These are phyloP conservation scores for Eucidaris tribuloides DNA, from an alignment of 35 echinoderm and acorn worm species.

Conservation along the genomic window DNA sequence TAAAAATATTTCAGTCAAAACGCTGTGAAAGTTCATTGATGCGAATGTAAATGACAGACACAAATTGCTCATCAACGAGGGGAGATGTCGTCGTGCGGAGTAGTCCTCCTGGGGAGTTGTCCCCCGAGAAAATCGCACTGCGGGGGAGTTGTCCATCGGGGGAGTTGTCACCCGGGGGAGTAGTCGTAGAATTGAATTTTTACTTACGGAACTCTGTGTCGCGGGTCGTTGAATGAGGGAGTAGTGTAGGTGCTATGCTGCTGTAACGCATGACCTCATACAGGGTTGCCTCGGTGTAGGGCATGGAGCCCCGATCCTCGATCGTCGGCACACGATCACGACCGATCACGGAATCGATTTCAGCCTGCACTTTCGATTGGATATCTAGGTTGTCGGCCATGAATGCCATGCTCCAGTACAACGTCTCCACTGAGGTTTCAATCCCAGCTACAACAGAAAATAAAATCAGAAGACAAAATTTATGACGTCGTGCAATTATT, in stretches of 20 bases:
- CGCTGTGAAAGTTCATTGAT: too few species aligned
- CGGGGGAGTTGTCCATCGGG: too few species aligned
- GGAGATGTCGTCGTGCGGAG: too few species aligned
- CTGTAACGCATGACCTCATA: too few species aligned
- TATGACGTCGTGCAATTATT: background rate
- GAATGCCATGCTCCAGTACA: constrained; percentile 53
- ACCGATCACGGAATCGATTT: constrained; percentile 75
- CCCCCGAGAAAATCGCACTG: too few species aligned
- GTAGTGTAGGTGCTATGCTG: constrained; percentile 8
- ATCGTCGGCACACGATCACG: constrained; percentile 25
- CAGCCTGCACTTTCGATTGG: constrained; percentile 41
- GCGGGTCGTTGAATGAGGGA: constrained; percentile 43
- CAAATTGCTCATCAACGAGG: too few species aligned
- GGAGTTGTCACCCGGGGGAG: too few species aligned
- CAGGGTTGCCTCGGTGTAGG: constrained; percentile 55
- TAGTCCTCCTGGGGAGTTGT: too few species aligned
- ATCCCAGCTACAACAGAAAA: constrained; percentile 29
- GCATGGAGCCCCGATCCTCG: constrained; percentile 42
- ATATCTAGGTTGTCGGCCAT: constrained; percentile 55
- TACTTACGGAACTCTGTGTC: constrained; percentile 43
- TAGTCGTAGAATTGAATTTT: too few species aligned
- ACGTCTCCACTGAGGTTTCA: constrained; percentile 40
- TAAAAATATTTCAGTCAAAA: too few species aligned
- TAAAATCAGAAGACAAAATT: background rate
- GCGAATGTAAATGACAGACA: too few species aligned